Evolutionary conservation across 2,888 invertebrate species (phyloP).

Genomic region (Gymnoscelis rufifasciata): DNA sequence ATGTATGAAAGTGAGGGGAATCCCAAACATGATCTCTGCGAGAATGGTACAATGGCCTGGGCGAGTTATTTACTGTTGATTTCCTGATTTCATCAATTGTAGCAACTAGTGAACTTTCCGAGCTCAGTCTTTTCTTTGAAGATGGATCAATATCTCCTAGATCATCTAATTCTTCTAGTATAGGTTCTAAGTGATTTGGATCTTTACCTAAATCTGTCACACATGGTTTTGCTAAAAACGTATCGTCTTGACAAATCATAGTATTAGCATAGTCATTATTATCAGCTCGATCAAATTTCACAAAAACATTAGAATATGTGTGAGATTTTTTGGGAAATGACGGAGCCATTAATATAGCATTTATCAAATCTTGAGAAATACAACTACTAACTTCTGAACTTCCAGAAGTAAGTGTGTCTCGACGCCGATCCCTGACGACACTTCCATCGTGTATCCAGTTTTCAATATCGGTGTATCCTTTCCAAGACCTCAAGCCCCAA

Average conservation of each 20-base stretch:
- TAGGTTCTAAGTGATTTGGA: constrained; percentile 75
- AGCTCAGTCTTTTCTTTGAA: constrained; percentile 64
- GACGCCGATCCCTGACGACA: constrained; percentile 77
- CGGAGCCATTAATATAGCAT: constrained; percentile 65
- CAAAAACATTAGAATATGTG: constrained; percentile 71
- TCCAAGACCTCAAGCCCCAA: constrained; percentile 82
- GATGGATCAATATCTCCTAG: constrained; percentile 63
- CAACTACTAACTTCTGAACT: constrained; percentile 79
- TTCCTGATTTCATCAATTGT: constrained; percentile 82
- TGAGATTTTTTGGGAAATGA: constrained; percentile 65
- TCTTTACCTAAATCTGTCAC: constrained; percentile 73
- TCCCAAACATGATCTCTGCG: constrained; percentile 74
- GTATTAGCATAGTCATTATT: constrained; percentile 77
- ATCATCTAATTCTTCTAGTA: constrained; percentile 79
- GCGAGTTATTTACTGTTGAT: constrained; percentile 77
- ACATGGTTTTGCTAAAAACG: constrained; percentile 78
- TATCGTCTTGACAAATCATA: constrained; percentile 69
- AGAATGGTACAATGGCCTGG: constrained; percentile 76
- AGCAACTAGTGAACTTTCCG: constrained; percentile 80
- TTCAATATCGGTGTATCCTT: constrained; percentile 82
- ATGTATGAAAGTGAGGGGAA: constrained; percentile 55
- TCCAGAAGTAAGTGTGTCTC: constrained; percentile 77
- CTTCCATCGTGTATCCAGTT: constrained; percentile 82
- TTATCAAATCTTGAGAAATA: constrained; percentile 66
- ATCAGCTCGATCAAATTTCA: constrained; percentile 62